Percentiles rank a stretch among this genome's conserved stretches.
phyloP scores from a whole-genome alignment of 2,888 invertebrate genomes.

The Uloborus plumipes region DNA sequence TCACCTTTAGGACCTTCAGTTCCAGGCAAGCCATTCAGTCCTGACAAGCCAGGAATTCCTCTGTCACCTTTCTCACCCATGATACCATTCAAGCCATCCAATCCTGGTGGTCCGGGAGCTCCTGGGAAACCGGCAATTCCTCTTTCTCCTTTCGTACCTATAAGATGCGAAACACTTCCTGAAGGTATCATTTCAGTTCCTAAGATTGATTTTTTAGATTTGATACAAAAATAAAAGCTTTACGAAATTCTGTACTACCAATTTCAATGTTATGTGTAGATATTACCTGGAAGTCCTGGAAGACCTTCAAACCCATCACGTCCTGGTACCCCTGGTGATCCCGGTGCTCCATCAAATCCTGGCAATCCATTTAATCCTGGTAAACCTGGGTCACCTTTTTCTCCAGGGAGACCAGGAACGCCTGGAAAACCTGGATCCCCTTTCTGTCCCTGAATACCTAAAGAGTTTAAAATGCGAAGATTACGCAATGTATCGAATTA shows the following conservation, averaged over 20 bases:
- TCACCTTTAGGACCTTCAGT: constrained; percentile 75
- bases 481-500: neutral
- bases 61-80: constrained; percentile 59
- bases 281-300: constrained; percentile 50
- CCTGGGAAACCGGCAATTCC: constrained; percentile 64
- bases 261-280: neutral
- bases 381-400: constrained; percentile 52
- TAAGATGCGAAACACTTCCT: neutral
- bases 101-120: constrained; percentile 74
- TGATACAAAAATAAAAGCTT: neutral
- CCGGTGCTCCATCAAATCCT: constrained; percentile 59
- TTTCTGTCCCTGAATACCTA: constrained; percentile 68
- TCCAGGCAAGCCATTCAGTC: constrained; percentile 55
- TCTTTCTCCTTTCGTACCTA: constrained; percentile 59
- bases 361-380: constrained; percentile 55
- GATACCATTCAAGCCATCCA: constrained; percentile 81
- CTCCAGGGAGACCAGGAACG: constrained; percentile 70
- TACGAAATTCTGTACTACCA: neutral
- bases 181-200: neutral
- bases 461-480: neutral
- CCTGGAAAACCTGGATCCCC: constrained; percentile 77
- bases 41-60: constrained; percentile 50
- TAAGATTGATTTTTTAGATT: neutral
- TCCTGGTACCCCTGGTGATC: constrained; percentile 53
- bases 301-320: constrained; percentile 60